Percentiles rank a stretch among this genome's conserved stretches.
Evolutionary conservation across 2,113 vertebrate genomes (phyloP).

Genomic region (Delphinapterus leucas): DNA sequence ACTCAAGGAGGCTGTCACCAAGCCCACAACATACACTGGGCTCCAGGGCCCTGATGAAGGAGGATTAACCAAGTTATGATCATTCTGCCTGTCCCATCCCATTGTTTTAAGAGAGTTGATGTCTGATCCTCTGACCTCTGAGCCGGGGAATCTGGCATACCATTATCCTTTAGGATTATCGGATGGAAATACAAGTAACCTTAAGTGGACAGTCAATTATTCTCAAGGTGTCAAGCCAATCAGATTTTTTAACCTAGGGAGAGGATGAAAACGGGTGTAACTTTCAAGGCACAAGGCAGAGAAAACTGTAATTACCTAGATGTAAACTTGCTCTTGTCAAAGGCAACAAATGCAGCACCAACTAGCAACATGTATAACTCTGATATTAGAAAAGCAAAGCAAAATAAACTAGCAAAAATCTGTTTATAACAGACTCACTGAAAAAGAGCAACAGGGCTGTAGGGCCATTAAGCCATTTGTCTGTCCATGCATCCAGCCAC

Average conservation of each 20-base stretch:
- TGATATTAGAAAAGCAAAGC: neutral
- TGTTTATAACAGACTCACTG: neutral
- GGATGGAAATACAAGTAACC: neutral
- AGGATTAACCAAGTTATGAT: neutral
- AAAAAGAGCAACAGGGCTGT: neutral
- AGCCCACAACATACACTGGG: too few species aligned
- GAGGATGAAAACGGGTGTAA: neutral
- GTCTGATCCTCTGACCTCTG: neutral
- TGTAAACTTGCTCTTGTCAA: neutral
- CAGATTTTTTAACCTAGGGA: neutral
- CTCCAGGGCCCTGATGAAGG: too few species aligned
- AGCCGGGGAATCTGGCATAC: neutral
- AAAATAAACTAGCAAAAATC: neutral
- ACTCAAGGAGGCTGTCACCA: neutral
- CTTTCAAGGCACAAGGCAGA: neutral
- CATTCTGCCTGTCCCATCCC: neutral
- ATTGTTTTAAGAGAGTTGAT: neutral
- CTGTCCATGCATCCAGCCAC: neutral
- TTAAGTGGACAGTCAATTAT: neutral
- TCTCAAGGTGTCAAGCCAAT: slow-evolving; percentile 12
- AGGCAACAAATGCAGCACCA: neutral
- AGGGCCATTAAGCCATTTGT: neutral
- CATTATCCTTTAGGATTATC: slow-evolving; percentile 17
- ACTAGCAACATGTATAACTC: neutral
- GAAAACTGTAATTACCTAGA: neutral